These are phyloP conservation scores for Leuciscus waleckii DNA, from an alignment of 2,797 vertebrate genomes.

Conservation along the genomic window DNA sequence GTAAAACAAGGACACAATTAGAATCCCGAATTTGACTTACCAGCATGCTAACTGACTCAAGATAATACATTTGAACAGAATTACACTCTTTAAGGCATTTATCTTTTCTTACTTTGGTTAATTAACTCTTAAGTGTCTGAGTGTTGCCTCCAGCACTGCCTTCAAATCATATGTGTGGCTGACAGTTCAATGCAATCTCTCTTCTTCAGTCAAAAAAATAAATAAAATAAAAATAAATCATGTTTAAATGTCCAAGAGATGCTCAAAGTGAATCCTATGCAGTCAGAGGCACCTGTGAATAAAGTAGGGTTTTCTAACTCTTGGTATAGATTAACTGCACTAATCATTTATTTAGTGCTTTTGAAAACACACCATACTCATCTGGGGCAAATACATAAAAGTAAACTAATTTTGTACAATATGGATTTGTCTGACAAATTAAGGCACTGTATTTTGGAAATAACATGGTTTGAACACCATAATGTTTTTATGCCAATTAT, in stretches of 20 bases:
- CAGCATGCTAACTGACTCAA: constrained; percentile 60
- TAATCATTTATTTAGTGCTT: neutral
- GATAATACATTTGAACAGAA: constrained; percentile 50
- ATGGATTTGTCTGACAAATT: neutral
- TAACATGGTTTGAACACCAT: neutral
- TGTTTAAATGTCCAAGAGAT: neutral
- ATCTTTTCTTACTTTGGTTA: neutral
- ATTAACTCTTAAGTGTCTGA: neutral
- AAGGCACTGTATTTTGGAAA: neutral
- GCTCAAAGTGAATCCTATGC: neutral
- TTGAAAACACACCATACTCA: neutral
- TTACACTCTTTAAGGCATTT: neutral
- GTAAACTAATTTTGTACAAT: neutral
- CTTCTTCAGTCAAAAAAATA: neutral
- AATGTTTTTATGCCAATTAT: neutral
- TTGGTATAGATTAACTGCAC: neutral
- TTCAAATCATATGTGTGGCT: neutral
- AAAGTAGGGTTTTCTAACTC: neutral
- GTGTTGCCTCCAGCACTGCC: neutral
- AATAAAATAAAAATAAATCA: neutral
- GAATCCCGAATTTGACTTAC: constrained; percentile 75
- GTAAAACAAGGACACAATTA: constrained; percentile 60
- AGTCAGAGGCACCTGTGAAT: neutral
- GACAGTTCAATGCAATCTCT: neutral
- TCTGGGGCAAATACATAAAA: neutral